Base-by-base conservation (phyloP, 1,140 invertebrate species). In the Steinernema khuongi region DNA sequence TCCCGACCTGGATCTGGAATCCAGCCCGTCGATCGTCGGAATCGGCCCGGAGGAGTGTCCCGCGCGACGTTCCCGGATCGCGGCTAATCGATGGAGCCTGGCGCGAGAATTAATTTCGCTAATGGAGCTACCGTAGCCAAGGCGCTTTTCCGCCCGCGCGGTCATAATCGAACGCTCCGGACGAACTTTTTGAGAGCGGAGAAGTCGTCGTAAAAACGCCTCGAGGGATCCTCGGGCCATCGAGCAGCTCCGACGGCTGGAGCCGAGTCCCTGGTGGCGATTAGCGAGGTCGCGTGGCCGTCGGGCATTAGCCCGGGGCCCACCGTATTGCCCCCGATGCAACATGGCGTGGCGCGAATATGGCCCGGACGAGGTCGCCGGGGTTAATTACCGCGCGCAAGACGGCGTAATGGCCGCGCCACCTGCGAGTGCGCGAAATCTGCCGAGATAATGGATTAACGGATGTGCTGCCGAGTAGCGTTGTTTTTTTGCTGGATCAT, bases 361-460 rank as follows among this genome's bases (percentile, higher is more conserved):
- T 60, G 50, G n/a, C n/a, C n/a, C n/a, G n/a, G n/a, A 22, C 19
- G 36, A 41, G 36, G 36, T 41, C 36, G 36, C 19, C 50, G 50
- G 50, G 50, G 50, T 60, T 60, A 60, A 60, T 60, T 60, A 26
- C 50, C 50, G 50, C 36, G 26, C 50, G 50, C 14, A 14, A 4
- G 26, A 22, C 50, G 50, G 50, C 50, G 50, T 60, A 60, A 60
- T 60, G 50, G 50, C 50, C 14, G 26, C 14, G 50, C 50, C 50
- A 60, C 50, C 50, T 60, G 50, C 22, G 50, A 60, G 19, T 60
- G 50, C 50, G 50, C 50, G 11, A 60, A 60, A 60, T 60, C 50
- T 26, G 50, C 50, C 14, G 4, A 22, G 50, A 60, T 60, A 60
- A 60, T 60, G 50, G 50, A 60, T 60, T 60, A 60, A 60, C 11